These are phyloP conservation scores for Camponotus fellah DNA, from an alignment of 2,888 invertebrate genomes.

Conservation along the genomic window DNA sequence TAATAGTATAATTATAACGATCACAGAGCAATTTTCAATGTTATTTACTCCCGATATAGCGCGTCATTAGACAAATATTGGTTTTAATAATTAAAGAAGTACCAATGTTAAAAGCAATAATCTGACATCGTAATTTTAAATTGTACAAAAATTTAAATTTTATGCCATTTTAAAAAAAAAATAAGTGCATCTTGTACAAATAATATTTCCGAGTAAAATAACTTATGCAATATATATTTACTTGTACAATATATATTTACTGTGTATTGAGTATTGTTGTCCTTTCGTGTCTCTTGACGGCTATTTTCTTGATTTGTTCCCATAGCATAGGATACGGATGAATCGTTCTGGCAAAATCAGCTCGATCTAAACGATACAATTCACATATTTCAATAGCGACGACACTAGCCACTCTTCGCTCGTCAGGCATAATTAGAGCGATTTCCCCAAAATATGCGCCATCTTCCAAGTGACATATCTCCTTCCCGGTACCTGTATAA, in stretches of 20 bases:
- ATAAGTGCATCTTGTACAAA: neutral
- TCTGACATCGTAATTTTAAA: neutral
- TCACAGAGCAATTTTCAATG: neutral
- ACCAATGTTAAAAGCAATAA: neutral
- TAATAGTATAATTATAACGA: constrained; percentile 23
- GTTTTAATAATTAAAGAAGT: constrained; percentile 4
- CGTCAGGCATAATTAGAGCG: constrained; percentile 84
- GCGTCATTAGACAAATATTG: neutral
- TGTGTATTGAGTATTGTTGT: constrained; percentile 80
- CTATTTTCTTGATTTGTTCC: constrained; percentile 84
- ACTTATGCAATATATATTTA: too few species aligned
- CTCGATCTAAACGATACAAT: constrained; percentile 83
- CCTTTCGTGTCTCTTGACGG: constrained; percentile 82
- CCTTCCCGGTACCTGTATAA: constrained; percentile 86
- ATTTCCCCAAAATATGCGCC: constrained; percentile 86
- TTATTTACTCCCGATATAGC: neutral
- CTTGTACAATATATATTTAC: constrained; percentile 13
- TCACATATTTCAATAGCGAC: constrained; percentile 85
- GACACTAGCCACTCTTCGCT: constrained; percentile 84
- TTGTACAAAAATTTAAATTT: neutral
- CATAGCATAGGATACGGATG: constrained; percentile 84
- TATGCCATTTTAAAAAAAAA: neutral
- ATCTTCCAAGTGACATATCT: constrained; percentile 85
- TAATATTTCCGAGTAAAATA: neutral
- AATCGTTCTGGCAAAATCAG: constrained; percentile 83